Evolutionary conservation across 2,888 invertebrate genomes (phyloP).

Genomic region (Atethmia centrago): DNA sequence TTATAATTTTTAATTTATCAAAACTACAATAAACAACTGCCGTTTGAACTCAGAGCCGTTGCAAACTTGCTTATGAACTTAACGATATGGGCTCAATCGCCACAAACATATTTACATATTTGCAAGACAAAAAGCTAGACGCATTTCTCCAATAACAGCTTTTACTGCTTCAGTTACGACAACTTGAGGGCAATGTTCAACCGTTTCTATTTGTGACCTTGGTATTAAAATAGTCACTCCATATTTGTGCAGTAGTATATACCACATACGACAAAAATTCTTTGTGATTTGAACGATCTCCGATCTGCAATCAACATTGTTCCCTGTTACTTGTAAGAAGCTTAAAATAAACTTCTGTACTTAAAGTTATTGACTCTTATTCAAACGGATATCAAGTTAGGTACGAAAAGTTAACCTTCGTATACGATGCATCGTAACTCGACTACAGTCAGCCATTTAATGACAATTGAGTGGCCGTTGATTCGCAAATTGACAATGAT

Average conservation of each 20-base stretch:
- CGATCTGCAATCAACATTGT: neutral
- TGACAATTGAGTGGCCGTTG: conserved; percentile 62
- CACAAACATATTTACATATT: neutral
- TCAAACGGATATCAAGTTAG: conserved; percentile 11
- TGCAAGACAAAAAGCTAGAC: neutral
- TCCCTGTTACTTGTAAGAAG: conserved; percentile 3
- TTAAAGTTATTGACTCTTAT: conserved; percentile 16
- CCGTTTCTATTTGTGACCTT: neutral
- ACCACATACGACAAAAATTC: neutral
- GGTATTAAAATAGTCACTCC: neutral
- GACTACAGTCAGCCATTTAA: conserved; percentile 43
- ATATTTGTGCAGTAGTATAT: neutral
- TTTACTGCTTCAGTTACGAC: no score
- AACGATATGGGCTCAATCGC: no score
- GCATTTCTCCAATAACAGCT: neutral
- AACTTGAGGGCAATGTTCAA: no score
- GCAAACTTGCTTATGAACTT: neutral
- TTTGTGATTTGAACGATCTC: neutral
- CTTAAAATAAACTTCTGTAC: conserved; percentile 5
- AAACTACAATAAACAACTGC: no score
- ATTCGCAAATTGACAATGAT: conserved; percentile 59
- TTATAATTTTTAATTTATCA: no score
- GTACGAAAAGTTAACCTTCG: conserved; percentile 32
- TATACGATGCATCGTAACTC: conserved; percentile 32
- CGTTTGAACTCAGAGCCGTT: no score